These are phyloP conservation scores for Drosophila picticornis DNA, from an alignment of 2,888 invertebrate genomes.

Conservation along the genomic window DNA sequence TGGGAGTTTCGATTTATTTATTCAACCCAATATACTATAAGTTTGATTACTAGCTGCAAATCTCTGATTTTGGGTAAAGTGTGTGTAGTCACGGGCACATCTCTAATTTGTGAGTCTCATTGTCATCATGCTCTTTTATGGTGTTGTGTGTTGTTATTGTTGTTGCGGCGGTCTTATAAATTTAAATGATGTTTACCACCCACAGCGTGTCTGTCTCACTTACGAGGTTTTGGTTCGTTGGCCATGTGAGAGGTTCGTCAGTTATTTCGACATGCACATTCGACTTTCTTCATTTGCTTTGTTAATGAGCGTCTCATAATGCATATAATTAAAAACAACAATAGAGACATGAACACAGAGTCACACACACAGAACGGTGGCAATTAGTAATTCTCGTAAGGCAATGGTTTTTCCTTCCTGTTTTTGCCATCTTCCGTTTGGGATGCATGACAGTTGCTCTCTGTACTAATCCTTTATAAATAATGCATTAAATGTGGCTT, in stretches of 20 bases:
- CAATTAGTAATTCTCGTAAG: conserved; percentile 77
- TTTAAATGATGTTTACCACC: conserved; percentile 66
- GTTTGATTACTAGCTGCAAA: not conserved
- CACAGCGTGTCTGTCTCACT: conserved; percentile 34
- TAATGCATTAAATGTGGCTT: conserved; percentile 72
- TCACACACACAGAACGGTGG: conserved; percentile 39
- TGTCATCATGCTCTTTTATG: conserved; percentile 31
- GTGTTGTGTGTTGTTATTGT: conserved; percentile 14
- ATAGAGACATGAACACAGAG: conserved; percentile 38
- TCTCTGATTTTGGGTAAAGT: not conserved
- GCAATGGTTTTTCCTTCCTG: conserved; percentile 73
- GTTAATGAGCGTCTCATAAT: conserved; percentile 78
- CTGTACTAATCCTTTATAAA: conserved; percentile 75
- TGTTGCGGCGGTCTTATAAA: conserved; percentile 63
- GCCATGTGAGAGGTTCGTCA: conserved; percentile 33
- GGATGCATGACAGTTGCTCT: conserved; percentile 60
- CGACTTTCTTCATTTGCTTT: conserved; percentile 77
- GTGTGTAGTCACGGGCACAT: conserved; percentile 28
- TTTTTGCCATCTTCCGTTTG: conserved; percentile 56
- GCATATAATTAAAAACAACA: conserved; percentile 74
- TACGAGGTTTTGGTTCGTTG: conserved; percentile 30
- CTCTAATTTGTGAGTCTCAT: conserved; percentile 33
- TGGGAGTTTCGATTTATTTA: not conserved
- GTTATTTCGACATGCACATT: conserved; percentile 57
- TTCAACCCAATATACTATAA: not conserved